A percentile compares a stretch with the other conserved stretches of the same genome.
These are phyloP conservation scores for Lasius platythorax DNA, from an alignment of 2,888 invertebrate genomes.

Conservation along the genomic window DNA sequence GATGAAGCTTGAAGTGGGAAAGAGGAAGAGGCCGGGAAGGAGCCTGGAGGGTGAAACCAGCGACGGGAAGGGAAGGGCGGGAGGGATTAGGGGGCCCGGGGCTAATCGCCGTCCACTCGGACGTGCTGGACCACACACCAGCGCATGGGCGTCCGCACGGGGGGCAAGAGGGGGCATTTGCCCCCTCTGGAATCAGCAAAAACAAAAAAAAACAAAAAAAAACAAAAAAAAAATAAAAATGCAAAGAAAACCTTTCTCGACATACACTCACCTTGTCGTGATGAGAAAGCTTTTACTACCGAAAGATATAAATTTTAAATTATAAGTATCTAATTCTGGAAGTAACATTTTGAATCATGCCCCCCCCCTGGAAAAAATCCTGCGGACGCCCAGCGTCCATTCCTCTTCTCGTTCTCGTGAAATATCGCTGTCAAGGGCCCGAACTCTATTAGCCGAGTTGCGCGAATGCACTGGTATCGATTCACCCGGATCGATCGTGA, in stretches of 20 bases:
- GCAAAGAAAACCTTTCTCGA: no score
- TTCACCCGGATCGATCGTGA: slow-evolving; percentile 30
- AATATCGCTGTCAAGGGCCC: slow-evolving; percentile 75
- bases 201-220: no score
- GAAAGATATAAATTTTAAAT: no score
- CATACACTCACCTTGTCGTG: no score
- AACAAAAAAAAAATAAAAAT: no score
- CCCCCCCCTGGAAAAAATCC: no score
- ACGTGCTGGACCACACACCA: slow-evolving; percentile 83
- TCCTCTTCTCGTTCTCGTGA: slow-evolving; percentile 74
- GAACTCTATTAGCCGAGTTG: slow-evolving; percentile 74
- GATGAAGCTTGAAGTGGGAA: slow-evolving; percentile 16
- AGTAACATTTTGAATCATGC: no score
- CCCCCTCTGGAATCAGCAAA: no score
- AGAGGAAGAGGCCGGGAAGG: slow-evolving; percentile 25
- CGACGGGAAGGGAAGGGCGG: slow-evolving; percentile 61
- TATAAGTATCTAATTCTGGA: no score
- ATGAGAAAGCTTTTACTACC: no score
- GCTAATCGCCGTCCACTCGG: slow-evolving; percentile 84
- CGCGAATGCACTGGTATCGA: slow-evolving; percentile 33
- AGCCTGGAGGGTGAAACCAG: slow-evolving; percentile 28
- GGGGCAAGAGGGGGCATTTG: no score
- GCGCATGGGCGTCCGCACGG: slow-evolving; percentile 45
- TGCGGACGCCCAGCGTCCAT: slow-evolving; percentile 60
- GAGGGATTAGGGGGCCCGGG: slow-evolving; percentile 79